Evolutionary conservation across 1,140 invertebrate species (phyloP).

Genomic region (Drosophila suzukii): DNA sequence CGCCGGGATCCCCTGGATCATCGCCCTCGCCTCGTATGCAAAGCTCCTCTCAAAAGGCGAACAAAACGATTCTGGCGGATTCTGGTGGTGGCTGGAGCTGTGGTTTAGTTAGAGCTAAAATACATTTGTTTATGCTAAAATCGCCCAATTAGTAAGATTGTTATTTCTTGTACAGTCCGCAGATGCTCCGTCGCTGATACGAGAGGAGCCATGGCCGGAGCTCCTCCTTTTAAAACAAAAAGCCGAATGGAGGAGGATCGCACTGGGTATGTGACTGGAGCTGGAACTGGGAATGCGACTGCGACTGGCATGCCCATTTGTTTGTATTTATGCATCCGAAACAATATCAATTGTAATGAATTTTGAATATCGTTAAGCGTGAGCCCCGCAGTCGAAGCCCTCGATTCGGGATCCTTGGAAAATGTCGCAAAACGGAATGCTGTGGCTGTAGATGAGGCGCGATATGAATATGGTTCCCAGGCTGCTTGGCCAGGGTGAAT

Average conservation of each 20-base stretch:
- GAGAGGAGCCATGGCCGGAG: slow-evolving; percentile 21
- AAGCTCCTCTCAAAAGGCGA: slow-evolving; percentile 52
- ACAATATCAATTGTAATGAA: slow-evolving; percentile 85
- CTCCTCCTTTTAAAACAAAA: slow-evolving; percentile 23
- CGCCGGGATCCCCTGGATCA: not conserved
- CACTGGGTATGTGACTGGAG: not conserved
- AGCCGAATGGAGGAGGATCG: slow-evolving; percentile 27
- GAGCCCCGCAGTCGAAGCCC: slow-evolving; percentile 32
- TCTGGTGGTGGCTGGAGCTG: slow-evolving; percentile 18
- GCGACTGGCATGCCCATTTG: slow-evolving; percentile 73
- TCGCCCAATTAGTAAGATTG: slow-evolving; percentile 84
- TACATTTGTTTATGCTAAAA: slow-evolving; percentile 85
- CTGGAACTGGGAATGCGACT: slow-evolving; percentile 20
- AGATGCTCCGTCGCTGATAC: slow-evolving; percentile 72
- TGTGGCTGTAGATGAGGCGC: slow-evolving; percentile 71
- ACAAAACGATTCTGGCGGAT: slow-evolving; percentile 63
- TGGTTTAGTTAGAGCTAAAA: slow-evolving; percentile 81
- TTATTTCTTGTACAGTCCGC: slow-evolving; percentile 83
- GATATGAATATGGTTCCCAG: slow-evolving; percentile 84
- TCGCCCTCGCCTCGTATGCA: slow-evolving; percentile 57
- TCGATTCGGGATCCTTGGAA: slow-evolving; percentile 35
- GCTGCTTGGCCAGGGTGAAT: slow-evolving; percentile 41
- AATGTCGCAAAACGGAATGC: slow-evolving; percentile 79
- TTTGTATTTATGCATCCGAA: slow-evolving; percentile 84
- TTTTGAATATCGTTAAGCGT: slow-evolving; percentile 84